Conservation (phyloP, 1,140 invertebrate genomes). For the Camponotus pennsylvanicus region DNA sequence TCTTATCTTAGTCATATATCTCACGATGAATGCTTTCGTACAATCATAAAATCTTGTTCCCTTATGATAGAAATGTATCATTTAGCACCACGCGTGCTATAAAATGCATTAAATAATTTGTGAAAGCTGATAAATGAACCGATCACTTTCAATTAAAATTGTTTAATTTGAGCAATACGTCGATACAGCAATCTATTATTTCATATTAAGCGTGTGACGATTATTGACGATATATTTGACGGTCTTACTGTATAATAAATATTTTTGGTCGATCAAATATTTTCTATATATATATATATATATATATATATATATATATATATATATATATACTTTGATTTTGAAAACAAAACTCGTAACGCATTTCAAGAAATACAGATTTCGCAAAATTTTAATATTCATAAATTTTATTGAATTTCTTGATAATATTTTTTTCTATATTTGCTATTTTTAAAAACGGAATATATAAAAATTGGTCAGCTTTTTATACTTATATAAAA, state of each 20-base stretch:
- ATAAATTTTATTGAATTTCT: neutral
- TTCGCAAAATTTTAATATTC: neutral
- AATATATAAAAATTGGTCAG: neutral
- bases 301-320: too few relatives aligned
- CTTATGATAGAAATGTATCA: conserved; percentile 27
- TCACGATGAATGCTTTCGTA: conserved; percentile 22
- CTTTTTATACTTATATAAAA: neutral
- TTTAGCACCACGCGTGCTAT: conserved; percentile 13
- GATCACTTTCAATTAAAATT: conserved; percentile 3
- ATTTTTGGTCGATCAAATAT: neutral
- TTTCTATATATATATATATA: too few relatives aligned
- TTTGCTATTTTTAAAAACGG: neutral
- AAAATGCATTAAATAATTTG: conserved; percentile 37
- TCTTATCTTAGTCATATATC: conserved; percentile 43
- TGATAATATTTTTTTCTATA: neutral
- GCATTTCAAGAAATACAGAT: too few relatives aligned
- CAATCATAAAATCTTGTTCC: conserved; percentile 40
- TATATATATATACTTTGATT: too few relatives aligned
- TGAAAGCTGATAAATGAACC: conserved; percentile 30
- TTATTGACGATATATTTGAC: conserved; percentile 1
- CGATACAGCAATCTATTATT: neutral
- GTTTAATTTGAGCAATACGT: neutral
- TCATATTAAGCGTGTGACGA: neutral
- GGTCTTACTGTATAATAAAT: neutral
- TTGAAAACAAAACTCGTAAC: too few relatives aligned